Conservation (phyloP, 1,140 invertebrate genomes). For the Cydia splendana region DNA sequence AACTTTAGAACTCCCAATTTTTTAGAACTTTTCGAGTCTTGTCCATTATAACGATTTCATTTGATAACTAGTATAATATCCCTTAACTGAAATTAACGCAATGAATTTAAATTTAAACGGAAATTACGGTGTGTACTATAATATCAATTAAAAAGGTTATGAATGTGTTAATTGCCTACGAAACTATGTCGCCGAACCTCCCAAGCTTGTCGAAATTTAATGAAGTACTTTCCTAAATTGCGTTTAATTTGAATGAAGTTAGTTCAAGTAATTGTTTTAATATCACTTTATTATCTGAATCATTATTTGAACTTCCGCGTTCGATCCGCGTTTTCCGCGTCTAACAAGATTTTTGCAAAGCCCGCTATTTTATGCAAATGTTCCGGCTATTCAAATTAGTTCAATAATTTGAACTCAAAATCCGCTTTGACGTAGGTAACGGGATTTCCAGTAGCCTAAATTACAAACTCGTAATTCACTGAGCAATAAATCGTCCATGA, state of each 20-base stretch:
- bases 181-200: not conserved
- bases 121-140: not conserved
- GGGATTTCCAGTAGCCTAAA: not conserved
- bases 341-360: not conserved
- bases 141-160: not conserved
- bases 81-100: not conserved
- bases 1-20: not conserved
- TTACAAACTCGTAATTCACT: constrained; percentile 36
- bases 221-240: not conserved
- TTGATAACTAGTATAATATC: not conserved
- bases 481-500: constrained; percentile 33
- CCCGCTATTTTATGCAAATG: not conserved
- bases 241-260: not conserved
- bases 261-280: not conserved
- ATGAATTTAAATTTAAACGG: not conserved
- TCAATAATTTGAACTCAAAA: not conserved
- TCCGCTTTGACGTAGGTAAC: not conserved
- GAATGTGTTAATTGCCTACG: not conserved
- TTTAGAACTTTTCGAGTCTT: not conserved
- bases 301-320: no score
- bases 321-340: no score
- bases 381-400: not conserved
- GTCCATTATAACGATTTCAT: not conserved
- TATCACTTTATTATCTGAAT: not conserved
- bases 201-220: not conserved